Evolutionary conservation across 2,113 vertebrate genomes (phyloP).

Genomic region (Tenebrosternarchus preto): DNA sequence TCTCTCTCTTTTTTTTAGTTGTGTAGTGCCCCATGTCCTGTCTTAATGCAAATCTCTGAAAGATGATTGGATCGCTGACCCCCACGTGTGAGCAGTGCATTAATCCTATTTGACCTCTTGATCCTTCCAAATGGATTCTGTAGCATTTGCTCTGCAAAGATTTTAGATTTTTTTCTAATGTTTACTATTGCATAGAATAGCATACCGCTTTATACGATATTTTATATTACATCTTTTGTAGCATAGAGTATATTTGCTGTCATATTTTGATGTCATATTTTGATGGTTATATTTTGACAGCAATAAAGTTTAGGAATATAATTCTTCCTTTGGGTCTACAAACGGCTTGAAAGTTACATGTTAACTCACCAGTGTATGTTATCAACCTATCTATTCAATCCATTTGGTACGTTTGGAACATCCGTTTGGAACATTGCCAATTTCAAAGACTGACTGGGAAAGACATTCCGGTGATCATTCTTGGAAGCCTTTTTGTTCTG

Average conservation of each 20-base stretch:
- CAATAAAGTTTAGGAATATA: too few species aligned
- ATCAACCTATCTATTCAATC: too few species aligned
- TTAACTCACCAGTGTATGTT: too few species aligned
- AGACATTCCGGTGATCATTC: neutral
- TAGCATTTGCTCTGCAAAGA: slow-evolving; percentile 14
- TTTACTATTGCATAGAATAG: neutral
- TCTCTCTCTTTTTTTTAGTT: neutral
- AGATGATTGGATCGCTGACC: slow-evolving; percentile 14
- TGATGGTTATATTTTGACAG: neutral
- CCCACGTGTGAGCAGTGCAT: slow-evolving; percentile 35
- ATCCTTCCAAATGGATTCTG: slow-evolving; percentile 55
- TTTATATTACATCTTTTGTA: neutral
- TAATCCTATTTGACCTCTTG: slow-evolving; percentile 45
- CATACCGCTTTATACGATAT: neutral
- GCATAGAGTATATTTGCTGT: neutral
- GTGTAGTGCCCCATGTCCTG: neutral
- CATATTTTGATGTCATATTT: too few species aligned
- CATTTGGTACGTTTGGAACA: too few species aligned
- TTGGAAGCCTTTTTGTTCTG: neutral
- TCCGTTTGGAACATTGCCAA: neutral
- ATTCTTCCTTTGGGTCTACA: too few species aligned
- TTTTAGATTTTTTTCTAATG: slow-evolving; percentile 21
- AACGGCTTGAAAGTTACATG: too few species aligned
- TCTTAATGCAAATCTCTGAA: slow-evolving; percentile 48
- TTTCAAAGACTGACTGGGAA: neutral